Conservation (phyloP, 2,797 vertebrate genomes). For the Furcifer pardalis region DNA sequence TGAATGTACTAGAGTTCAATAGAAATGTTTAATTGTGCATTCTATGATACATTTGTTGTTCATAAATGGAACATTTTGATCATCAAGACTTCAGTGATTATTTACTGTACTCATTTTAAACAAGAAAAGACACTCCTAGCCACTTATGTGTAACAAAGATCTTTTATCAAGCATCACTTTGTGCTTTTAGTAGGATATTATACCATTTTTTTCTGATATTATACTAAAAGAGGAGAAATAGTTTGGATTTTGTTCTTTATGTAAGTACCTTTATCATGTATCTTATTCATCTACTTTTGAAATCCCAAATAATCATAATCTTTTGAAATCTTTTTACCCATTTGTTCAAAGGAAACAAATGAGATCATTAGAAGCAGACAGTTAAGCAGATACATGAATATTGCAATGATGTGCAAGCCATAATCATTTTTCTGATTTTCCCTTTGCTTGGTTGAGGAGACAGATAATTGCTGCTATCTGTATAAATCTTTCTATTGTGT, state of each 20-base stretch:
- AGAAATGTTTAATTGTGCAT: not conserved
- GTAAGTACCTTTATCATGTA: conserved; percentile 42
- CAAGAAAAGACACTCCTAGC: conserved; percentile 2
- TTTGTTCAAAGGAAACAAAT: conserved; percentile 70
- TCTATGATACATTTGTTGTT: not conserved
- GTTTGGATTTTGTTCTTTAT: conserved; percentile 1
- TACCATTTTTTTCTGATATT: not conserved
- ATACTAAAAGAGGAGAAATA: not conserved
- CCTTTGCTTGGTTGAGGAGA: conserved; percentile 51
- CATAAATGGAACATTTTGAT: conserved; percentile 21
- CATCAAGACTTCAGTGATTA: not conserved
- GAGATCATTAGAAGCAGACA: conserved; percentile 56
- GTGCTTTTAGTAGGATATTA: not conserved
- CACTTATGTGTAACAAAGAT: not conserved
- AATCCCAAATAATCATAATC: conserved; percentile 56
- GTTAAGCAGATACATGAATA: conserved; percentile 69
- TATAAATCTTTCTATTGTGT: conserved; percentile 58
- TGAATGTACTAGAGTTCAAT: not conserved
- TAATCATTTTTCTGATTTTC: conserved; percentile 64
- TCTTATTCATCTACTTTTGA: conserved; percentile 34
- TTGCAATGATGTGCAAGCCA: conserved; percentile 59
- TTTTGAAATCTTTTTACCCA: conserved; percentile 63
- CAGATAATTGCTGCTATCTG: conserved; percentile 60
- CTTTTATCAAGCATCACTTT: not conserved
- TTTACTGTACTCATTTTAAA: conserved; percentile 12